These are phyloP conservation scores for Macaria liturata DNA, from an alignment of 2,888 invertebrate species.

Conservation along the genomic window DNA sequence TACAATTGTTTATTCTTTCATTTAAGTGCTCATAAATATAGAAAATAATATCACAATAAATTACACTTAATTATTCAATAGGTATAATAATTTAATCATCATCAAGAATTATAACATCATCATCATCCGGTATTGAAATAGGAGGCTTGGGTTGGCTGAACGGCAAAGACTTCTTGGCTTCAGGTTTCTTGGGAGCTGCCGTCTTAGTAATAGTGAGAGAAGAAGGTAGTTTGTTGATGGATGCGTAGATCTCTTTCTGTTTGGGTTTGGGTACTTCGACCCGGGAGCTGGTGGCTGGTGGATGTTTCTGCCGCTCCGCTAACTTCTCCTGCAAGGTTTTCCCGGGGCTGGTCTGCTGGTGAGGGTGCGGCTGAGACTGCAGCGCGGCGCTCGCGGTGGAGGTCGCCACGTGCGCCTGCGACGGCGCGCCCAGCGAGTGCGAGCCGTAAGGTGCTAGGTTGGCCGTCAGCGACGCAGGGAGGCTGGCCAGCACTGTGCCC, in stretches of 20 bases:
- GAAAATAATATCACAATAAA: too few relatives aligned
- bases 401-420: constrained; percentile 44
- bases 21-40: too few relatives aligned
- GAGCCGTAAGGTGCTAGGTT: constrained; percentile 52
- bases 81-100: constrained; percentile 57
- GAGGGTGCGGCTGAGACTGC: constrained; percentile 59
- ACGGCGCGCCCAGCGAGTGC: constrained; percentile 34
- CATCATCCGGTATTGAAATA: constrained; percentile 46
- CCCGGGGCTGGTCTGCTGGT: constrained; percentile 79
- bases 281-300: constrained; percentile 48
- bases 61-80: too few relatives aligned
- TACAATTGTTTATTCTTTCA: constrained; percentile 15
- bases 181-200: constrained; percentile 55
- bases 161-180: constrained; percentile 60
- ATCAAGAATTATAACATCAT: constrained; percentile 75
- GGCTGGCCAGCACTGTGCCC: constrained; percentile 65
- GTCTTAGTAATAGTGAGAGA: constrained; percentile 80
- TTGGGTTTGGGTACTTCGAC: constrained; percentile 44
- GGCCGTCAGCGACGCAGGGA: constrained; percentile 67
- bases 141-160: constrained; percentile 64
- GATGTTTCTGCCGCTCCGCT: constrained; percentile 85
- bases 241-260: constrained; percentile 59
- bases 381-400: constrained; percentile 49
- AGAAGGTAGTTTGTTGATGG: constrained; percentile 76
- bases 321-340: constrained; percentile 88